Evolutionary conservation across 2,113 vertebrate genomes (phyloP).

Genomic region (Chlorodrepanis virens): DNA sequence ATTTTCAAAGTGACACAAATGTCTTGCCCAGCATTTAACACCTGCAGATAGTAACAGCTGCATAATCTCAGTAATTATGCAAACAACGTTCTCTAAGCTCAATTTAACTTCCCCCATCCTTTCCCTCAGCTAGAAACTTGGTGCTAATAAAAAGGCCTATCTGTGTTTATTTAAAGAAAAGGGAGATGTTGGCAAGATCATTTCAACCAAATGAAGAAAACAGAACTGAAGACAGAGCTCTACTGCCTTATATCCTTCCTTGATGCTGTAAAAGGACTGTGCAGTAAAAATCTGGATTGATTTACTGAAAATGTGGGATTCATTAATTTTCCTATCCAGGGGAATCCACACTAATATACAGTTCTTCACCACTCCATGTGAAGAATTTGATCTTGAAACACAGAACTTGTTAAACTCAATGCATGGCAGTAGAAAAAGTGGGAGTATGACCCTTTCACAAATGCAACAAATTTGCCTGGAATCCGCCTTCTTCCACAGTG

Average conservation of each 20-base stretch:
- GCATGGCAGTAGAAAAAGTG: not conserved
- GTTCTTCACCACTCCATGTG: not conserved
- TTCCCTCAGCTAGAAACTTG: not conserved
- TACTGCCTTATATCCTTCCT: not conserved
- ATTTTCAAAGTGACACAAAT: not conserved
- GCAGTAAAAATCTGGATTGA: not conserved
- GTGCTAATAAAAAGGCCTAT: not conserved
- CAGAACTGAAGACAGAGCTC: not conserved
- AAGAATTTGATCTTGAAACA: not conserved
- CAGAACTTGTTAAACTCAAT: not conserved
- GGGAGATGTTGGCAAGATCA: not conserved
- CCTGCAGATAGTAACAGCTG: constrained; percentile 56
- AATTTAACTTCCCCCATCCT: constrained; percentile 13
- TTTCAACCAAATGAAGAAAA: not conserved
- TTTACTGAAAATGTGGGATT: not conserved
- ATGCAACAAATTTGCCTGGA: not conserved
- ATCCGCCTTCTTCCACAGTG: not conserved
- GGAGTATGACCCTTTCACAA: not conserved
- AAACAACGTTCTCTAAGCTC: constrained; percentile 39
- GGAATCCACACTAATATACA: not conserved
- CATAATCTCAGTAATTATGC: constrained; percentile 21
- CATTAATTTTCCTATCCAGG: not conserved
- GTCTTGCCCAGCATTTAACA: constrained; percentile 9
- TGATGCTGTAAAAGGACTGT: not conserved
- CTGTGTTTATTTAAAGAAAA: not conserved